Evolutionary conservation across 53 echinoderm and acorn worm genomes (phyloP).

Genomic region (Crossaster papposus): DNA sequence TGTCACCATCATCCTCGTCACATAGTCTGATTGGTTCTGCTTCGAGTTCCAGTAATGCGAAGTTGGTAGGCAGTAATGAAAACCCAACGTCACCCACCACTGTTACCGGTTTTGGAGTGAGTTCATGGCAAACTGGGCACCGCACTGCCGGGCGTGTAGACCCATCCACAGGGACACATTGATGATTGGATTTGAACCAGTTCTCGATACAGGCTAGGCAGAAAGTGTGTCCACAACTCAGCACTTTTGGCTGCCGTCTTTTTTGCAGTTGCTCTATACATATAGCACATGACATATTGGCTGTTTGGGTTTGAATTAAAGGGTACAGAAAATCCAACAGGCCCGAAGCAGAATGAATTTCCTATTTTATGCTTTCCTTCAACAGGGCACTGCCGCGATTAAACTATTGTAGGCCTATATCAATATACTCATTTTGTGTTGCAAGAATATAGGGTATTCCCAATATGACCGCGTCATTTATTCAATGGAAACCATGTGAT

Average conservation of each 20-base stretch:
- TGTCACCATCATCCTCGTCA: background rate
- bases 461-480: too few species aligned
- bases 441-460: too few species aligned
- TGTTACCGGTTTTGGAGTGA: background rate
- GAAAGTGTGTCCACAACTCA: conserved; percentile 38
- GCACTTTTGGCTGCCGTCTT: conserved; percentile 7
- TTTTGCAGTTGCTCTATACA: conserved; percentile 12
- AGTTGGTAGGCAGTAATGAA: conserved; percentile 21
- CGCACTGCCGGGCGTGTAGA: background rate
- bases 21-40: background rate
- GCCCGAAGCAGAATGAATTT: too few species aligned
- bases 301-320: background rate
- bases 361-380: too few species aligned
- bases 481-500: too few species aligned
- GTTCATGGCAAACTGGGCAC: conserved; percentile 1
- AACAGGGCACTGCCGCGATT: too few species aligned
- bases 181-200: conserved; percentile 7
- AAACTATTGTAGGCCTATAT: too few species aligned
- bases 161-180: background rate
- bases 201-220: background rate
- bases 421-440: too few species aligned
- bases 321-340: too few species aligned
- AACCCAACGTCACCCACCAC: background rate
- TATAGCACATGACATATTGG: conserved; percentile 38
- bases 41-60: conserved; percentile 18